Evolutionary conservation across 2,888 invertebrate genomes (phyloP).

Genomic region (Kuschelorhynchus macadamiae): DNA sequence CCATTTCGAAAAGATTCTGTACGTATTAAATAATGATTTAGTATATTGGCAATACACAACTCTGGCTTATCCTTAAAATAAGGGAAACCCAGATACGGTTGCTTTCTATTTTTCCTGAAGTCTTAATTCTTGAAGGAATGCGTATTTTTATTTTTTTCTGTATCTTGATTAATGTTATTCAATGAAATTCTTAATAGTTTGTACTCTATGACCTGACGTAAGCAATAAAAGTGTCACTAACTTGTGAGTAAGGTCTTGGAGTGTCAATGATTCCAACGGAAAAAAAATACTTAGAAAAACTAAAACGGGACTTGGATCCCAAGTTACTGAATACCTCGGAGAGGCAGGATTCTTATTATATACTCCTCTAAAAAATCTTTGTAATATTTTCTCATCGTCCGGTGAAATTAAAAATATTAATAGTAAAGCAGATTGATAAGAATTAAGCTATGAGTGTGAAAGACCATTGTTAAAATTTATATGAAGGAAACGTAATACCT

Average conservation of each 20-base stretch:
- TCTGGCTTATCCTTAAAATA: constrained; percentile 27
- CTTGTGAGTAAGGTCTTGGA: constrained; percentile 26
- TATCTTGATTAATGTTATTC: not conserved
- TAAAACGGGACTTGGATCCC: constrained; percentile 27
- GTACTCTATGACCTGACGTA: constrained; percentile 27
- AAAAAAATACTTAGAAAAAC: not conserved
- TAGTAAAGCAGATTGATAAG: too few species aligned
- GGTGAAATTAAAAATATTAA: too few species aligned
- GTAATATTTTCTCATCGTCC: too few species aligned
- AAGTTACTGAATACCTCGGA: constrained; percentile 34
- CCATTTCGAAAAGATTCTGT: constrained; percentile 17
- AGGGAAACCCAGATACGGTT: constrained; percentile 14
- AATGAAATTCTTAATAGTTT: constrained; percentile 34
- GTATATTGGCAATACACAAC: constrained; percentile 35
- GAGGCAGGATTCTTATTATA: too few species aligned
- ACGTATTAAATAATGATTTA: constrained; percentile 20
- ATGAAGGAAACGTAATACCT: too few species aligned
- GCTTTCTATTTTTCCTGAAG: constrained; percentile 18
- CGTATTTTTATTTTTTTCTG: constrained; percentile 20
- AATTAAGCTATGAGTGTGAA: too few species aligned
- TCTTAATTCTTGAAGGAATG: constrained; percentile 37
- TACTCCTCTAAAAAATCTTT: too few species aligned
- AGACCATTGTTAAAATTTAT: too few species aligned
- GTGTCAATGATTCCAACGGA: constrained; percentile 1
- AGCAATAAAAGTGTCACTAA: constrained; percentile 10